These are phyloP conservation scores for Deroplatys truncata DNA, from an alignment of 2,888 invertebrate genomes.

Conservation along the genomic window DNA sequence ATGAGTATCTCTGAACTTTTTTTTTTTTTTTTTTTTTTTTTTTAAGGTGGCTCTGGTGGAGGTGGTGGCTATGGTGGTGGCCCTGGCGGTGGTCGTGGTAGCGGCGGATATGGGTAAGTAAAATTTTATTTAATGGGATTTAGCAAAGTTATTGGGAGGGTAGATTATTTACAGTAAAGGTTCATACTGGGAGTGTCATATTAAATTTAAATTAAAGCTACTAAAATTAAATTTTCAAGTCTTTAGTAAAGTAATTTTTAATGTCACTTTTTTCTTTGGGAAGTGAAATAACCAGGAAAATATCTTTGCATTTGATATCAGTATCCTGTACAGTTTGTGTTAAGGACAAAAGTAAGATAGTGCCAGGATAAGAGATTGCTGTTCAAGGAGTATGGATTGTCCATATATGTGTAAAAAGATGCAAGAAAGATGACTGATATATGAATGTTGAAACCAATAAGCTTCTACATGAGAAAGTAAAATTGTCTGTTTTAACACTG, in stretches of 20 bases:
- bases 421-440: too few relatives aligned
- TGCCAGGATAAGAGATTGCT: too few relatives aligned
- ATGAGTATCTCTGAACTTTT: too few relatives aligned
- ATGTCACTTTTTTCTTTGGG: neutral
- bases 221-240: neutral
- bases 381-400: too few relatives aligned
- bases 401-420: too few relatives aligned
- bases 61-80: slow-evolving; percentile 27
- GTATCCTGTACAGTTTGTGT: neutral
- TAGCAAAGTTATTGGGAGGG: neutral
- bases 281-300: neutral
- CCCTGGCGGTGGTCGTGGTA: slow-evolving; percentile 38
- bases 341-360: neutral
- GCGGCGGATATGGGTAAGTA: slow-evolving; percentile 34
- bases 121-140: neutral
- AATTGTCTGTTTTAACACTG: too few relatives aligned
- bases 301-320: neutral
- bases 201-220: neutral
- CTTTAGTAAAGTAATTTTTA: neutral
- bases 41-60: slow-evolving; percentile 22
- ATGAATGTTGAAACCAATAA: too few relatives aligned
- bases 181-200: neutral
- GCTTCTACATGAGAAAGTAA: too few relatives aligned
- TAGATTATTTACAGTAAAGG: neutral
- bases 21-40: neutral